Conservation (phyloP, 2,113 vertebrate species). For the Brienomyrus longianalis region DNA sequence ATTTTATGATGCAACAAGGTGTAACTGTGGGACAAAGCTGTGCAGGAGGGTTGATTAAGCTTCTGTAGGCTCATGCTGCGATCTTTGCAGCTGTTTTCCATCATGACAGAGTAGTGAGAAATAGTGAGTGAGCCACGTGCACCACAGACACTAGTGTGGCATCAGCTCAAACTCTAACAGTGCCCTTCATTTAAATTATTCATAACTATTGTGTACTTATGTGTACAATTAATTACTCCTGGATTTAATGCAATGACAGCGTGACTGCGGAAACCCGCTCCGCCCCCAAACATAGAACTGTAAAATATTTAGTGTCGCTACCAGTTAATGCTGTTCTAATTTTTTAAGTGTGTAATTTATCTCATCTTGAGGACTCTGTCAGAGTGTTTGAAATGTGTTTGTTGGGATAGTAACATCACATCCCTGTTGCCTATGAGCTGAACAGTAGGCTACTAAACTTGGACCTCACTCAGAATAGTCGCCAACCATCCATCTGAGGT, state of each 20-base stretch:
- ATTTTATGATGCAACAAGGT: conserved; percentile 1
- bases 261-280: neutral
- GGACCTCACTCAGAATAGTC: neutral
- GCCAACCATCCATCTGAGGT: neutral
- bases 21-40: neutral
- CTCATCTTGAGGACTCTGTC: neutral
- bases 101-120: neutral
- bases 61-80: neutral
- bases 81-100: conserved; percentile 3
- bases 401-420: neutral
- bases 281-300: neutral
- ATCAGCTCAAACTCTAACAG: neutral
- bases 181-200: neutral
- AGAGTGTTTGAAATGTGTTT: neutral
- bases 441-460: neutral
- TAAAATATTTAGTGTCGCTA: neutral
- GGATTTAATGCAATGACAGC: neutral
- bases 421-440: neutral
- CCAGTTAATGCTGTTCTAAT: neutral
- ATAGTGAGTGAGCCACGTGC: neutral
- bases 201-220: neutral
- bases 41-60: neutral
- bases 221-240: neutral
- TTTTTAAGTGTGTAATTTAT: neutral
- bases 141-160: neutral